Conservation (phyloP, 1,140 invertebrate genomes). For the Orussus abietinus region DNA sequence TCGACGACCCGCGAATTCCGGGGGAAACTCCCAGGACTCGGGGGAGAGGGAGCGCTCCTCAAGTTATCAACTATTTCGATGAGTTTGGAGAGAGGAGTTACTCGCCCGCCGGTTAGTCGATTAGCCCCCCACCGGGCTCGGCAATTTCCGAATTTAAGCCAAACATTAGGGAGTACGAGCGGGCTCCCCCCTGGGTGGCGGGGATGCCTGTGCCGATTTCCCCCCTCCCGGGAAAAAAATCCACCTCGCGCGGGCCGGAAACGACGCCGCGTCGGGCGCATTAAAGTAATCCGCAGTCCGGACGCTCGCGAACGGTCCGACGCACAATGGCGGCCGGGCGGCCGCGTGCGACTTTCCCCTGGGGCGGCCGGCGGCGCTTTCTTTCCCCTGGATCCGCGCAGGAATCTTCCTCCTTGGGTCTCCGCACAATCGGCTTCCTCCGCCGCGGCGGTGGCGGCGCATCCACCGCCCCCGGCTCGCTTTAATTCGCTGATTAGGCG, state of each 20-base stretch:
- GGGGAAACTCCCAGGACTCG: constrained; percentile 32
- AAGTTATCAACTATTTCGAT: constrained; percentile 46
- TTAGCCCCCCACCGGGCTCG: constrained; percentile 32
- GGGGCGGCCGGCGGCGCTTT: not conserved
- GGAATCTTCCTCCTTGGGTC: constrained; percentile 3
- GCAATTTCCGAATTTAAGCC: constrained; percentile 40
- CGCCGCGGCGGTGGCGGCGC: not conserved
- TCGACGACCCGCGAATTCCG: too few species aligned
- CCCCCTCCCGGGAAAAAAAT: constrained; percentile 33
- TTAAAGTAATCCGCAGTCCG: constrained; percentile 1
- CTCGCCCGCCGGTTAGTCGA: constrained; percentile 28
- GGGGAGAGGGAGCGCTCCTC: too few species aligned
- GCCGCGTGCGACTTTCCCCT: constrained; percentile 23
- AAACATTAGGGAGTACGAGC: too few species aligned
- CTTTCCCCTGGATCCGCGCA: constrained; percentile 1
- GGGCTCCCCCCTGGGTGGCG: too few species aligned
- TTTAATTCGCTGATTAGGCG: constrained; percentile 51
- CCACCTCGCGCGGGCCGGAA: constrained; percentile 22
- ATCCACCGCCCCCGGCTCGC: constrained; percentile 30
- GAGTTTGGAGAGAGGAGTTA: constrained; percentile 39
- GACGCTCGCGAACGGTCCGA: constrained; percentile 15
- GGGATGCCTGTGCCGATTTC: too few species aligned
- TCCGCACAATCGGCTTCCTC: constrained; percentile 8
- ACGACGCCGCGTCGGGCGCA: constrained; percentile 1
- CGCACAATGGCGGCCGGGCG: constrained; percentile 9